Evolutionary conservation across 1,140 invertebrate species (phyloP).

Genomic region (Plectus sambesii): DNA sequence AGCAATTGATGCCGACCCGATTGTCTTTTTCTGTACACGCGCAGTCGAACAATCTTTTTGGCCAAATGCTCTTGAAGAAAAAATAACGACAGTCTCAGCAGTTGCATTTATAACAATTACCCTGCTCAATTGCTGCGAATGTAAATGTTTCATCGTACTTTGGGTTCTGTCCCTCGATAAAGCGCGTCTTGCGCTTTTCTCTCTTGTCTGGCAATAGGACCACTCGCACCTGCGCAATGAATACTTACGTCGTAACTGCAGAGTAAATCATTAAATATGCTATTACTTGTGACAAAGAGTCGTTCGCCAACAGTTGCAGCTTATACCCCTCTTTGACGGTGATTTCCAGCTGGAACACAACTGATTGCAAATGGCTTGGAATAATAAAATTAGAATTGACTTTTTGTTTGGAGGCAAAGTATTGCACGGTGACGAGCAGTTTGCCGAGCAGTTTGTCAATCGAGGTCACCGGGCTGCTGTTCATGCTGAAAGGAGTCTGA

Average conservation of each 20-base stretch:
- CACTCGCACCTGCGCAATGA: conserved; percentile 3
- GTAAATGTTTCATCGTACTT: conserved; percentile 9
- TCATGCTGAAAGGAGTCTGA: conserved; percentile 6
- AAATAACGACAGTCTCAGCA: too few species aligned
- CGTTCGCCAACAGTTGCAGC: too few species aligned
- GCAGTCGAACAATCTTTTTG: conserved; percentile 3
- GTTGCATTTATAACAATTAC: too few species aligned
- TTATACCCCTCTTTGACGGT: too few species aligned
- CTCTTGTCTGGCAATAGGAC: conserved; percentile 3
- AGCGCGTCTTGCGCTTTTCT: conserved; percentile 1
- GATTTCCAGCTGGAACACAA: too few species aligned
- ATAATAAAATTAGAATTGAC: too few species aligned
- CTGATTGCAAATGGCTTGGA: too few species aligned
- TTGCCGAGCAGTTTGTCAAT: conserved; percentile 6
- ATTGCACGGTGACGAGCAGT: conserved; percentile 3
- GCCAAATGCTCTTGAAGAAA: conserved; percentile 3
- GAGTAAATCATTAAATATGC: too few species aligned
- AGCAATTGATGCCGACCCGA: conserved; percentile 4
- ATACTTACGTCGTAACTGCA: too few species aligned
- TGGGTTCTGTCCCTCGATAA: conserved; percentile 6
- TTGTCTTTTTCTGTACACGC: conserved; percentile 4
- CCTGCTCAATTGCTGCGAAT: conserved; percentile 3
- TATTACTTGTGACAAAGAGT: too few species aligned
- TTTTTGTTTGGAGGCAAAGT: conserved; percentile 1
- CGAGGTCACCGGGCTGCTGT: conserved; percentile 3